Evolutionary conservation across 2,797 vertebrate species (phyloP).

Genomic region (Semaprochilodus insignis): DNA sequence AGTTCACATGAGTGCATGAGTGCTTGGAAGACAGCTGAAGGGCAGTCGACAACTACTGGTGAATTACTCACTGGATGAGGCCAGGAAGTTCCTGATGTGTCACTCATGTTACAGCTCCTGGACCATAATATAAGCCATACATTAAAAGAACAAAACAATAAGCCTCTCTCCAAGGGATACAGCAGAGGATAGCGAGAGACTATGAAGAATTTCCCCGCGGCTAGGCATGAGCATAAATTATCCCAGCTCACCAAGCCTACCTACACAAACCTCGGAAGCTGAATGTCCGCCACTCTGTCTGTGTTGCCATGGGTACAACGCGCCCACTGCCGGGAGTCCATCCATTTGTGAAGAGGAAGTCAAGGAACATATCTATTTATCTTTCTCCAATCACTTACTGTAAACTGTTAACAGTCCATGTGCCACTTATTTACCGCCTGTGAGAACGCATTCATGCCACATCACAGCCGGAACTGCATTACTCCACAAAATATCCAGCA

Average conservation of each 20-base stretch:
- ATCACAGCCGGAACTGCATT: neutral
- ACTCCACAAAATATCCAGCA: neutral
- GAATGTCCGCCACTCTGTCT: conserved; percentile 17
- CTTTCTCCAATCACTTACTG: conserved; percentile 40
- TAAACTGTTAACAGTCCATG: neutral
- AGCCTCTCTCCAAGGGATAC: conserved; percentile 27
- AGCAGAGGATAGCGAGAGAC: conserved; percentile 2
- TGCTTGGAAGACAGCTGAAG: neutral
- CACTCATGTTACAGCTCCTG: neutral
- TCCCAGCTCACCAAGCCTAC: conserved; percentile 39
- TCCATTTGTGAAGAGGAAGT: conserved; percentile 46
- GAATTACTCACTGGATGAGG: neutral
- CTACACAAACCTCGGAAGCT: conserved; percentile 27
- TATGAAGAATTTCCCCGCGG: conserved; percentile 6
- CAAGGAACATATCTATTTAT: conserved; percentile 47
- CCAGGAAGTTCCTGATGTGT: neutral
- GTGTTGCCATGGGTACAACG: conserved; percentile 61
- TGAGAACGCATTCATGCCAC: neutral
- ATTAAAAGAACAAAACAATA: conserved; percentile 29
- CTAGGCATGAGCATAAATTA: conserved; percentile 29
- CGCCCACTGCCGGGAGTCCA: conserved; percentile 47
- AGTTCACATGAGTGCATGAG: neutral
- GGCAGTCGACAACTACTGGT: neutral
- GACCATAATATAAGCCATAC: neutral
- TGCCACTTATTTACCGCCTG: neutral